Evolutionary conservation across 2,113 vertebrate genomes (phyloP), one percentile per base, ranked within the genome.

Genomic region (Acrocephalus arundinaceus): DNA sequence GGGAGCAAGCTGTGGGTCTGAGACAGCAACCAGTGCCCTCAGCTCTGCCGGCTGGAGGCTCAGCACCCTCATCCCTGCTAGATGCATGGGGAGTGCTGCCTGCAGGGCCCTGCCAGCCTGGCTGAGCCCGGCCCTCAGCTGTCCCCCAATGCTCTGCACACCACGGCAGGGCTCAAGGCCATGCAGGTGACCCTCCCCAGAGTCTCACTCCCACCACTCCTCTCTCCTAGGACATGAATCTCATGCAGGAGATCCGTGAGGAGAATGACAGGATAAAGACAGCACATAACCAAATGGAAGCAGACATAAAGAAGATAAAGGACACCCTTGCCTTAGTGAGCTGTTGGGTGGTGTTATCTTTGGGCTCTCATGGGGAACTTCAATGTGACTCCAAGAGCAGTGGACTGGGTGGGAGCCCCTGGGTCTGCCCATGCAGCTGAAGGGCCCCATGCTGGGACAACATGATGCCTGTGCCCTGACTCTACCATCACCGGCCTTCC

Each of bases 391-490:
- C 62, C 8, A 3, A 3, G 45, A 62, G 16, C 37, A 4, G 6
- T 57, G 48, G 48, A 39, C 14, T 11, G 21, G 27, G 4, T 31
- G 27, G 35, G 4, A n/a, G 17, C 1, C 19, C 13, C 67, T 51
- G 48, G 10, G n/a, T 9, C n/a, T 37, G 10, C 7, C 72, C 4
- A 10, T 61, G 73, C 12, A 76, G 11, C 27, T 61, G 27, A 33
- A 55, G 30, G 30, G 30, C 18, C 18, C 18, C 30, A 55, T 3
- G 11, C 54, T 48, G 45, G 28, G 30, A 31, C 3, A 16, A 27
- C 7, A 2, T 1, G 1, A 17, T 20, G 4, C 5, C 10, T 3
- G 2, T 43, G 22, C 30, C 41, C 63, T 75, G 51, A 86, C 31
- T 25, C 8, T 45, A 52, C 7, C 4, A 4, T 54, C 33, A 3